Percentiles rank a stretch among this genome's conserved stretches.
Evolutionary conservation across 2,113 vertebrate genomes (phyloP).

Genomic region (Danionella cerebrum): DNA sequence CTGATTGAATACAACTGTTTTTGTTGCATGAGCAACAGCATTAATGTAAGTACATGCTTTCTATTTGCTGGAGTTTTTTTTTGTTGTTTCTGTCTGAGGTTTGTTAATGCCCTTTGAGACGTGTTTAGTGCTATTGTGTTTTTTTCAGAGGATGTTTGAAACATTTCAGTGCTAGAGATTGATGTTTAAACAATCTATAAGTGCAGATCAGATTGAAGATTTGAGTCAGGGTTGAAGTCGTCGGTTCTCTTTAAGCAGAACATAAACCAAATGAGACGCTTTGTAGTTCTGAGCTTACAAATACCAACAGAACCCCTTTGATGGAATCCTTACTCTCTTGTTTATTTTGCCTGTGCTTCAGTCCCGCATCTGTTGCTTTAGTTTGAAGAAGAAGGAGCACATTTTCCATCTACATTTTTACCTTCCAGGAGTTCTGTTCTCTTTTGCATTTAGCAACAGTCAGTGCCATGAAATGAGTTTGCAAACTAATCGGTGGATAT

Average conservation of each 20-base stretch:
- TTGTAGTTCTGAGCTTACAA: slow-evolving; percentile 20
- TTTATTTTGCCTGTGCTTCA: slow-evolving; percentile 25
- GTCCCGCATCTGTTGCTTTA: neutral
- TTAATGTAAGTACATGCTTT: no score
- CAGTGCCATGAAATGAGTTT: neutral
- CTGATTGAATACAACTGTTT: slow-evolving; percentile 14
- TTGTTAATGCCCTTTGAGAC: neutral
- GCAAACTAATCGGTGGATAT: neutral
- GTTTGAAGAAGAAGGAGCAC: neutral
- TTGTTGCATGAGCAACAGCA: neutral
- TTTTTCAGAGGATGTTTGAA: no score
- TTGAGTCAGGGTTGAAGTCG: neutral
- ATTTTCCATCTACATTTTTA: neutral
- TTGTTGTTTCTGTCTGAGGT: neutral
- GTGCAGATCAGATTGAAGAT: slow-evolving; percentile 3
- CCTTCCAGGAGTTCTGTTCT: neutral
- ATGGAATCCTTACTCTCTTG: neutral
- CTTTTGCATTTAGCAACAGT: neutral
- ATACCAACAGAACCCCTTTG: slow-evolving; percentile 11
- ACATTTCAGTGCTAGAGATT: neutral
- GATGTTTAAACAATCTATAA: no score
- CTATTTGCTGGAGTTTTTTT: no score
- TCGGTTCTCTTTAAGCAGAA: neutral
- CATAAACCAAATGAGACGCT: neutral
- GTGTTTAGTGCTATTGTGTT: no score